A percentile compares a stretch with the other conserved stretches of the same genome.
phyloP scores from a whole-genome alignment of 1,140 invertebrate genomes.

The Nautilus pompilius region DNA sequence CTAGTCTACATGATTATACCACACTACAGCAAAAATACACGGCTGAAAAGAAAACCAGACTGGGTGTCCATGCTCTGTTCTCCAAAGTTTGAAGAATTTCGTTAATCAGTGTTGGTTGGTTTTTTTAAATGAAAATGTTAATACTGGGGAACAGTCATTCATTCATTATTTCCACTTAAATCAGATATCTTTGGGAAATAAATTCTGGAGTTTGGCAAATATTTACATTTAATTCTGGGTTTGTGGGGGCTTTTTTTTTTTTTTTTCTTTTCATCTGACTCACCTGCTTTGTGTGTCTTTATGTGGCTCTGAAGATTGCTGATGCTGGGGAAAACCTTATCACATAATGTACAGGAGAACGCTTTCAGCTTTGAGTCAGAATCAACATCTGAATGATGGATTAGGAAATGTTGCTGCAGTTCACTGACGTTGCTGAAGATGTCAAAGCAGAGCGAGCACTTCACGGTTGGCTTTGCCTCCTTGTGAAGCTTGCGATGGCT shows the following conservation, averaged over 20 bases:
- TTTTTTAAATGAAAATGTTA: neutral
- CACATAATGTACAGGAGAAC: constrained; percentile 47
- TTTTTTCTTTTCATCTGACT: too few relatives aligned
- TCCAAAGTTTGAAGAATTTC: too few relatives aligned
- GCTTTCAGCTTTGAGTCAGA: constrained; percentile 9
- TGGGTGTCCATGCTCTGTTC: too few relatives aligned
- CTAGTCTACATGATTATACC: too few relatives aligned
- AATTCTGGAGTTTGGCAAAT: neutral
- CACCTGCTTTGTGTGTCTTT: constrained; percentile 46
- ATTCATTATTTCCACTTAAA: neutral
- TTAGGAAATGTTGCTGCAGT: constrained; percentile 51
- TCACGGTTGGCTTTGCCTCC: constrained; percentile 23
- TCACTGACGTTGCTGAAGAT: constrained; percentile 23
- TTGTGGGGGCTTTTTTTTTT: too few relatives aligned
- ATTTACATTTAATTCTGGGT: neutral
- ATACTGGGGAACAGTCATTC: neutral
- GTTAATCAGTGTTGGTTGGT: too few relatives aligned
- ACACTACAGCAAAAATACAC: too few relatives aligned
- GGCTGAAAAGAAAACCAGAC: too few relatives aligned
- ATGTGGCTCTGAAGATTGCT: constrained; percentile 52
- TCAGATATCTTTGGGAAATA: neutral
- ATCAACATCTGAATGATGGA: constrained; percentile 29
- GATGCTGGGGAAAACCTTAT: constrained; percentile 46
- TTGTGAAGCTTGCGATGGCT: constrained; percentile 40
- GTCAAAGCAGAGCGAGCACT: constrained; percentile 46